Evolutionary conservation across 2,797 vertebrate genomes (phyloP).

Genomic region (Chromobotia macracanthus): DNA sequence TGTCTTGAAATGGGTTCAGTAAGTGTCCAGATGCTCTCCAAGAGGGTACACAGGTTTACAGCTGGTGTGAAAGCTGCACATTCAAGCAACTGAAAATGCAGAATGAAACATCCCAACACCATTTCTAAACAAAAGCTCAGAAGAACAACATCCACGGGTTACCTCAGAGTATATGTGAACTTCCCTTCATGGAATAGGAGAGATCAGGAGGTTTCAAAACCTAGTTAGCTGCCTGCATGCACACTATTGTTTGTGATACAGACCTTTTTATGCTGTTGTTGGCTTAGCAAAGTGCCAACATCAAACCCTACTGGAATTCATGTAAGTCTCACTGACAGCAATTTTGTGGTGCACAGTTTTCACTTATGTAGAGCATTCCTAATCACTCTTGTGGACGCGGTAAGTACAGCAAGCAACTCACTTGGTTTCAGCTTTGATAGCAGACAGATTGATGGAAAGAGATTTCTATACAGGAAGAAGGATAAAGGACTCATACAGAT

Average conservation of each 20-base stretch:
- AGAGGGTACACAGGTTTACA: neutral
- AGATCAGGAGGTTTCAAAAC: constrained; percentile 2
- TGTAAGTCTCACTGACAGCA: too few species aligned
- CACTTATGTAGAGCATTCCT: too few species aligned
- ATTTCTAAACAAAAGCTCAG: constrained; percentile 23
- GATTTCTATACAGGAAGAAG: too few species aligned
- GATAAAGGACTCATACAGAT: neutral
- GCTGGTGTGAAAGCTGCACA: neutral
- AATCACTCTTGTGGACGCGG: too few species aligned
- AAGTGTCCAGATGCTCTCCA: neutral
- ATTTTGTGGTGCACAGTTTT: too few species aligned
- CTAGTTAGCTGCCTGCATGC: constrained; percentile 32
- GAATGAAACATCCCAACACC: constrained; percentile 1
- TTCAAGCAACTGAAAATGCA: constrained; percentile 15
- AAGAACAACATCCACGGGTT: constrained; percentile 11
- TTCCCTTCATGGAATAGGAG: constrained; percentile 75
- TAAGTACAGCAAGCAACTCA: too few species aligned
- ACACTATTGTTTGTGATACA: too few species aligned
- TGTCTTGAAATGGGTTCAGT: neutral
- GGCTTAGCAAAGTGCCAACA: too few species aligned
- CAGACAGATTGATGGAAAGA: too few species aligned
- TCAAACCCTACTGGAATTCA: too few species aligned
- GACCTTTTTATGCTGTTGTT: too few species aligned
- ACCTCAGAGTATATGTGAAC: constrained; percentile 27
- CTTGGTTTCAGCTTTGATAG: too few species aligned